phyloP scores from a whole-genome alignment of 53 echinoderm and acorn worm genomes.

The Apostichopus leukothele region DNA sequence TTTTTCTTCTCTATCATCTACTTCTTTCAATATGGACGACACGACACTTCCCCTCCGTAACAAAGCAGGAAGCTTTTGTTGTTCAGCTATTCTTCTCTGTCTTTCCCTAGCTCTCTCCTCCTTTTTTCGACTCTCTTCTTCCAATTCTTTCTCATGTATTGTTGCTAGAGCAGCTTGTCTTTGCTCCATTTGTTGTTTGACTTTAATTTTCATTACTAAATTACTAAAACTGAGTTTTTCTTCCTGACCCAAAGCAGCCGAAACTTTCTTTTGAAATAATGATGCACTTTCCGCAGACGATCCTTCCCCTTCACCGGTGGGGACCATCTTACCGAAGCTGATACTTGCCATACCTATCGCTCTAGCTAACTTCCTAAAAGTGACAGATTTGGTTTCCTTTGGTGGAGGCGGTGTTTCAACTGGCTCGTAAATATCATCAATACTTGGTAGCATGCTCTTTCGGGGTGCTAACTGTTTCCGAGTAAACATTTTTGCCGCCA shows the following conservation, averaged over 20 bases:
- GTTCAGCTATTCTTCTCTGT: slow-evolving; percentile 2
- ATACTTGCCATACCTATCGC: slow-evolving; percentile 35
- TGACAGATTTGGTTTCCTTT: slow-evolving; percentile 30
- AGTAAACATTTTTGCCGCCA: neutral
- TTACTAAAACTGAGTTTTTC: slow-evolving; percentile 31
- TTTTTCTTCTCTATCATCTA: slow-evolving; percentile 13
- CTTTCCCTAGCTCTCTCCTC: slow-evolving; percentile 17
- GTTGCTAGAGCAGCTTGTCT: neutral
- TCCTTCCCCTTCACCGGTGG: neutral
- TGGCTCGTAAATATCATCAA: slow-evolving; percentile 33
- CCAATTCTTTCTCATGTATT: neutral
- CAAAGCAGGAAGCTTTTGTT: slow-evolving; percentile 29
- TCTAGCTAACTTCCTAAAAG: slow-evolving; percentile 16
- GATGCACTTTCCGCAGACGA: neutral
- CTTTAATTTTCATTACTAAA: slow-evolving; percentile 20
- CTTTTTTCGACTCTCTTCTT: neutral
- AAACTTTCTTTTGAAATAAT: slow-evolving; percentile 26
- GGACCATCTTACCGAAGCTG: slow-evolving; percentile 24
- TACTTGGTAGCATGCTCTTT: slow-evolving; percentile 18
- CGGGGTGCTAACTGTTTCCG: slow-evolving; percentile 4
- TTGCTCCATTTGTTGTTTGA: neutral
- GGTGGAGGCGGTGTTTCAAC: slow-evolving; percentile 36
- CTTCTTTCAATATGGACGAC: slow-evolving; percentile 28
- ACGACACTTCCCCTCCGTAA: slow-evolving; percentile 23
- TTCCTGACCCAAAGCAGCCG: slow-evolving; percentile 17